Evolutionary conservation across 2,888 invertebrate genomes (phyloP).

Genomic region (Beris morrisii): DNA sequence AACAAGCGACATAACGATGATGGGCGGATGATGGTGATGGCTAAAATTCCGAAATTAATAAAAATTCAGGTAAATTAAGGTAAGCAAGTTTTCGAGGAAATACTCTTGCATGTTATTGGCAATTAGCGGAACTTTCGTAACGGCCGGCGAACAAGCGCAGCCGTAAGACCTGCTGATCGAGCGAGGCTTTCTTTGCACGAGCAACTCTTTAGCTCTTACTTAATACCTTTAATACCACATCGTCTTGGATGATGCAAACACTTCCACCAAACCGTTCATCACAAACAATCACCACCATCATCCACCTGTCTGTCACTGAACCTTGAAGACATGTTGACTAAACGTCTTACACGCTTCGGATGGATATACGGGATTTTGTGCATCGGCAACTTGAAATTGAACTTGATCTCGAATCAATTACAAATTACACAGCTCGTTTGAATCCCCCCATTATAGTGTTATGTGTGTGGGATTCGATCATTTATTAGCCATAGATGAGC

Average conservation of each 20-base stretch:
- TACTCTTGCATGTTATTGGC: not conserved
- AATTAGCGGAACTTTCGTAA: conserved; percentile 6
- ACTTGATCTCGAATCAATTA: conserved; percentile 22
- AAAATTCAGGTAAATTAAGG: conserved; percentile 11
- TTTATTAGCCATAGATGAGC: too few species aligned
- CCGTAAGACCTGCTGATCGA: not conserved
- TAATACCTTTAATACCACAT: not conserved
- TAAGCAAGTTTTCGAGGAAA: not conserved
- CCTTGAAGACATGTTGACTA: too few species aligned
- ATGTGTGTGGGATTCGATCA: too few species aligned
- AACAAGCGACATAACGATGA: not conserved
- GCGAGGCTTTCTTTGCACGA: not conserved
- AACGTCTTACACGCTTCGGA: too few species aligned
- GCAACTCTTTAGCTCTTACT: not conserved
- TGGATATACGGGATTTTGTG: too few species aligned
- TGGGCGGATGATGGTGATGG: not conserved
- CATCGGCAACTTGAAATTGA: conserved; percentile 24
- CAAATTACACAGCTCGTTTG: not conserved
- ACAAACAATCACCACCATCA: too few species aligned
- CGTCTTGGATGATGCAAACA: too few species aligned
- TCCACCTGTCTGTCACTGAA: too few species aligned
- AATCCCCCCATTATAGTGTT: too few species aligned
- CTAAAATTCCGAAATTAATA: not conserved
- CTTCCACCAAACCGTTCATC: too few species aligned
- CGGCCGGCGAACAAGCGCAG: not conserved